Base-by-base conservation (phyloP, 2,888 invertebrate genomes). In the Platycheirus albimanus region DNA sequence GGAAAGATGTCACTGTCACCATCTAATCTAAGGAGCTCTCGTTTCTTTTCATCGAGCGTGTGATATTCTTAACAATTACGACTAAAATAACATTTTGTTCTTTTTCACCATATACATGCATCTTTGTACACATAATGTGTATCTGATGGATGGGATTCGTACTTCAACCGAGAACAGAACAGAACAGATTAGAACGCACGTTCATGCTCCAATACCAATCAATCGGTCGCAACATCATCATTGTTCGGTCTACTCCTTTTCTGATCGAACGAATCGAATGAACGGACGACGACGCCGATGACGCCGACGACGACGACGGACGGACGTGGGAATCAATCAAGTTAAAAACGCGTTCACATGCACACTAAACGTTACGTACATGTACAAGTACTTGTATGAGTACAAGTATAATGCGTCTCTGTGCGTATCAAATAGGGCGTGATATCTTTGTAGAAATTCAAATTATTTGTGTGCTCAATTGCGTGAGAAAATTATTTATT, bases 121-220 rank as follows among this genome's bases (percentile, higher is more conserved):
- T n/a, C n/a, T n/a, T n/a, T n/a, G n/a, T n/a, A 24, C 6, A 24
- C 24, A 24, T 4, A 24, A 24, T 56, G 36, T 76, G 41, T 64
- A 72, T 76, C 66, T 64, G 77, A 77, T 56, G 56, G 56, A 43
- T 69, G 47, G 51, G 51, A 67, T 58, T 28, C 69, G 43, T 43
- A 10, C 5, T 19, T 15, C 64, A 47, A 64, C 58, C 10, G 41
- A 52, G 61, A 56, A 58, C 20, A 58, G 83, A 83, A 72, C 78
- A 83, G 69, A 83, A 78, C 20, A 58, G 83, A 83, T 78, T 83
- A 83, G 69, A 83, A 78, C 67, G 63, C 72, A 83, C 64, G 78
- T 83, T 83, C 72, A 83, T 74, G 83, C 78, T 67, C 83, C 83
- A 83, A 78, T 83, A 83, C 83, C 83, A 83, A 83, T 83, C 78